Base-by-base conservation (phyloP, 2,888 invertebrate species). In the Acronicta leporina region DNA sequence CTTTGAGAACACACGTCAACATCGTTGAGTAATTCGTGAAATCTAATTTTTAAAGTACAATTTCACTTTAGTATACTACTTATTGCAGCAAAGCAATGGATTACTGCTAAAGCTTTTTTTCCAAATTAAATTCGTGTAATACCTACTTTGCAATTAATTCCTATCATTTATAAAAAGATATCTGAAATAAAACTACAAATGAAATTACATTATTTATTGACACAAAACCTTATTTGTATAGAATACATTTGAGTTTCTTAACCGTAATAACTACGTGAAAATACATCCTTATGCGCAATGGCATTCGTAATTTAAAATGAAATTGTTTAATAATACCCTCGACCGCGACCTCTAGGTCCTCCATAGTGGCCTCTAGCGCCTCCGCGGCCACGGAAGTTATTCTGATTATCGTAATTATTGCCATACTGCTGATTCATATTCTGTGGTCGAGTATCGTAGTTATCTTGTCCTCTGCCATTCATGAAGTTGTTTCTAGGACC, bases 321-420 rank as follows among this genome's bases (percentile, higher is more conserved):
- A 38, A 15, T 35, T 25, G 48, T 10, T 67, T 49, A 80, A 49
- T 59, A 71, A 45, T 61, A 61, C 7, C 84, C 85, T 44, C 92
- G 81, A 0, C 91, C 91, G 16, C 92, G 87, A 0, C 89, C 91
- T 52, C 85, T 81, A 9, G 49, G 73, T 9, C 80, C 85, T 15
- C 82, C 78, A 14, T 67, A 82, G 27, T 82, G 73, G 3, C 85
- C 85, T 4, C 84, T 77, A 13, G 82, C 85, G 61, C 87, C 75
- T 0, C 88, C 87, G 56, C 88, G 79, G 45, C 84, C 87, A 56
- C 84, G 79, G 41, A 77, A 82, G 53, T 73, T 77, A 20, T 63
- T 70, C 64, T 68, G 67, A 56, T 71, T 75, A 41, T 68, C 79
- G 41, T 73, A 73, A 53, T 82, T 82, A 27, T 38, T 38, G 13